A percentile compares a stretch with the other conserved stretches of the same genome.
Evolutionary conservation across 2,888 invertebrate species (phyloP).

Genomic region (Cosmia trapezina): DNA sequence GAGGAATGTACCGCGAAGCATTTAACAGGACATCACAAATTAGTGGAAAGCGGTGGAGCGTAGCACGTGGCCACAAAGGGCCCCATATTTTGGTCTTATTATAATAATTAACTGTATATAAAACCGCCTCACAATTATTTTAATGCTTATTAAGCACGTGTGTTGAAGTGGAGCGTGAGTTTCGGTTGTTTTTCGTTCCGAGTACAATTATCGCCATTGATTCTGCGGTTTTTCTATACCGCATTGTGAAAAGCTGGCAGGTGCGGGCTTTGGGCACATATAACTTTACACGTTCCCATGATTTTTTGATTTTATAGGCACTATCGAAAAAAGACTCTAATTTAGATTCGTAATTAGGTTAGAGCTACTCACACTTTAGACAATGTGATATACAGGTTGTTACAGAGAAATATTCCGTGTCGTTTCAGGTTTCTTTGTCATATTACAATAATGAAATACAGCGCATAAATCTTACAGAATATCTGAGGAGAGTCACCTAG

Average conservation of each 20-base stretch:
- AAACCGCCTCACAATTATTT: slow-evolving; percentile 86
- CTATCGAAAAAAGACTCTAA: slow-evolving; percentile 12
- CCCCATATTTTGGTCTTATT: slow-evolving; percentile 84
- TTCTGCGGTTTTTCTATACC: slow-evolving; percentile 81
- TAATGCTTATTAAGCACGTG: slow-evolving; percentile 89
- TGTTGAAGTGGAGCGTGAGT: slow-evolving; percentile 78
- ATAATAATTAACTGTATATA: slow-evolving; percentile 88
- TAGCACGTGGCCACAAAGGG: slow-evolving; percentile 78
- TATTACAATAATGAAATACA: not conserved
- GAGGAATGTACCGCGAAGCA: slow-evolving; percentile 46
- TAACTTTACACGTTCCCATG: slow-evolving; percentile 67
- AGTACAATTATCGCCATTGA: slow-evolving; percentile 88
- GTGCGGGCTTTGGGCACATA: slow-evolving; percentile 69
- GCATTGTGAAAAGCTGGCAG: slow-evolving; percentile 73
- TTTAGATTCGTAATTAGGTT: slow-evolving; percentile 24
- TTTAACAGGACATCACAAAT: slow-evolving; percentile 87
- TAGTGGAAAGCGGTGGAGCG: slow-evolving; percentile 83
- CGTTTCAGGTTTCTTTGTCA: not conserved
- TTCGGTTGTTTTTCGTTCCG: slow-evolving; percentile 80
- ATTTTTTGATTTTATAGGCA: slow-evolving; percentile 41
- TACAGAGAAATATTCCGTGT: not conserved
- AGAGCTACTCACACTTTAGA: not conserved
- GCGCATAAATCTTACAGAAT: not conserved
- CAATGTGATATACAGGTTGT: not conserved
- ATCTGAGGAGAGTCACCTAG: not conserved